These are phyloP conservation scores for Octopus sinensis DNA, from an alignment of 1,140 invertebrate genomes.

Conservation along the genomic window DNA sequence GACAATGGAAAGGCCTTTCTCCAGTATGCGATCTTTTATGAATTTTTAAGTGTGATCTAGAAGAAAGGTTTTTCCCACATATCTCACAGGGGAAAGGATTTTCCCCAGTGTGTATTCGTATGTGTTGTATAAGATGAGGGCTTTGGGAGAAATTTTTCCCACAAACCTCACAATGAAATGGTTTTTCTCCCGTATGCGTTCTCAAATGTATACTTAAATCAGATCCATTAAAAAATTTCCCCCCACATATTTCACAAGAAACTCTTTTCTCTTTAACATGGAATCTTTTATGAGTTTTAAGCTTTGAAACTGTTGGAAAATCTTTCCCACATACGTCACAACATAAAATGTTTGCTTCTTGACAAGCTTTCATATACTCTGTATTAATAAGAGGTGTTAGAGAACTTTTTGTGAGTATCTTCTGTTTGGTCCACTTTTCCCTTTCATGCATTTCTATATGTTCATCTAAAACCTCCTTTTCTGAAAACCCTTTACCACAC, in stretches of 20 bases:
- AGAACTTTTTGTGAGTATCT: too few relatives aligned
- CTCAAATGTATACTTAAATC: neutral
- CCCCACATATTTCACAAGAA: too few relatives aligned
- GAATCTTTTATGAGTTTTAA: too few relatives aligned
- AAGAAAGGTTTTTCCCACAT: neutral
- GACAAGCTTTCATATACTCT: too few relatives aligned
- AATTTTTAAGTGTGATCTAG: neutral
- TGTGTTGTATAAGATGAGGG: neutral
- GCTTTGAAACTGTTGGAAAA: too few relatives aligned
- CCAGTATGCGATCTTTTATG: neutral
- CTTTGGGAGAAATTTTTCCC: neutral
- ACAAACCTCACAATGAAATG: neutral
- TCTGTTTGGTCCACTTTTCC: too few relatives aligned
- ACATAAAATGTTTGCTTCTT: too few relatives aligned
- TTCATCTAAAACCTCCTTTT: too few relatives aligned
- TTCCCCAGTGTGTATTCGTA: neutral
- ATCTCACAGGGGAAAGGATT: neutral
- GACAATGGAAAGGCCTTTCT: conserved; percentile 47
- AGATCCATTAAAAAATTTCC: neutral
- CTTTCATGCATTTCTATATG: too few relatives aligned
- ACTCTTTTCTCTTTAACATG: too few relatives aligned
- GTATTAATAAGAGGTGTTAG: too few relatives aligned
- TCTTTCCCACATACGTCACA: too few relatives aligned
- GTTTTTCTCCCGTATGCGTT: neutral
- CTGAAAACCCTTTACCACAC: neutral